phyloP scores from a whole-genome alignment of 2,113 vertebrate genomes.

The Brienomyrus brachyistius region DNA sequence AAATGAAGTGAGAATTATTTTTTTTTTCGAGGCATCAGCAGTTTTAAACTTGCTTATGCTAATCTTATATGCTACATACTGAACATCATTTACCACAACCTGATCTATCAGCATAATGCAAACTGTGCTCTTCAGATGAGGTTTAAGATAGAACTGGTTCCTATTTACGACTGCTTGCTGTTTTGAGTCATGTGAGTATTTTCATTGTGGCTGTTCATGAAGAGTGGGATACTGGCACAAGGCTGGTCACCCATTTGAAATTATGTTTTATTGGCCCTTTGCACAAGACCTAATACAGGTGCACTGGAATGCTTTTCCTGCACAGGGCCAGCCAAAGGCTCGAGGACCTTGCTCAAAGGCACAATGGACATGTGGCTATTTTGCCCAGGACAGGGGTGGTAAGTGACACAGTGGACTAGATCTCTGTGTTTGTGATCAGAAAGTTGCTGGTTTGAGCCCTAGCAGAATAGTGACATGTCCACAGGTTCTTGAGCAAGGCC shows the following conservation, averaged over 20 bases:
- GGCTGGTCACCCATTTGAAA: neutral
- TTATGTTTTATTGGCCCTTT: neutral
- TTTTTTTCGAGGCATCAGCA: neutral
- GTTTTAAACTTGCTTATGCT: neutral
- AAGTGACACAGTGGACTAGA: neutral
- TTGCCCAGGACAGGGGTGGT: neutral
- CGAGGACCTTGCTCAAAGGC: neutral
- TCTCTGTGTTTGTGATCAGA: neutral
- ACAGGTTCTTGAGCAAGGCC: neutral
- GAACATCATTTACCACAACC: neutral
- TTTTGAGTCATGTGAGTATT: neutral
- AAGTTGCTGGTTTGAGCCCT: neutral
- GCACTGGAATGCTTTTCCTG: neutral
- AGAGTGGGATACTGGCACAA: neutral
- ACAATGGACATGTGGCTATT: neutral
- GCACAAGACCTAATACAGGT: neutral
- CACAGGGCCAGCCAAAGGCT: neutral
- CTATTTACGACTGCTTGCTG: neutral
- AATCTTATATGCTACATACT: neutral
- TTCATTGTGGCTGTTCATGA: neutral
- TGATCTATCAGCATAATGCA: neutral
- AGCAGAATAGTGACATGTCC: neutral
- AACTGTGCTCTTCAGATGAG: neutral
- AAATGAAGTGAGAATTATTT: neutral
- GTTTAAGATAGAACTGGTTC: neutral